Base-by-base conservation (phyloP, 2,888 invertebrate species). In the Tortrix viridana region DNA sequence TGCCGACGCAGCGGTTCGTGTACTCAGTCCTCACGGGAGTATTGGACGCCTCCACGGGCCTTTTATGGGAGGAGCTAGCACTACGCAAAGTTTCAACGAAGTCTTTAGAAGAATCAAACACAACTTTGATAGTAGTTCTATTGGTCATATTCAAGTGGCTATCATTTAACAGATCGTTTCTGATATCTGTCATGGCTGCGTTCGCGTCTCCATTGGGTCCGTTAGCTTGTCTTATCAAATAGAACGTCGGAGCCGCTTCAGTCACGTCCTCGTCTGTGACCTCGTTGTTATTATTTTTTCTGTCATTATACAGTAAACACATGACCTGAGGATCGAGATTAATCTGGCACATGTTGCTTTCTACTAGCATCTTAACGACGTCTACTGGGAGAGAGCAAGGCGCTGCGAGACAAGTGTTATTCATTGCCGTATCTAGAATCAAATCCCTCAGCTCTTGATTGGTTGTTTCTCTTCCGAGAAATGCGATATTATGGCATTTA, bases 381-480 rank as follows among this genome's bases (percentile, higher is more conserved):
- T 86, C 87, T 0, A 93, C 68, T 0, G 93, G 92, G 46, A 93
- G 76, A 12, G 77, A 73, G 71, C 93, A 93, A 0, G 91, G 87
- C 0, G 89, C 86, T 22, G 81, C 81, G 46, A 86, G 69, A 68
- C 93, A 93, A 1, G 88, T 91, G 71, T 94, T 93, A 64, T 89
- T 91, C 62, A 84, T 86, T 1, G 77, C 69, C 1, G 76, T 69
- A 52, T 92, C 83, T 47, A 93, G 75, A 64, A 93, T 82, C 38
- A 86, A 75, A 61, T 74, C 77, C 69, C 89, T 88, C n/a, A 92
- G 80, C 60, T 89, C 87, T 5, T 71, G 72, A 49, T 80, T 80
- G 14, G 59, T 63, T 4, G 70, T 60, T 6, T 71, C 71, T 1
- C 77, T 72, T 54, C 80, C 83, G 1, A 93, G 73, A 79, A 91